phyloP scores from a whole-genome alignment of 2,888 invertebrate species.

The Uropetala carovei region DNA sequence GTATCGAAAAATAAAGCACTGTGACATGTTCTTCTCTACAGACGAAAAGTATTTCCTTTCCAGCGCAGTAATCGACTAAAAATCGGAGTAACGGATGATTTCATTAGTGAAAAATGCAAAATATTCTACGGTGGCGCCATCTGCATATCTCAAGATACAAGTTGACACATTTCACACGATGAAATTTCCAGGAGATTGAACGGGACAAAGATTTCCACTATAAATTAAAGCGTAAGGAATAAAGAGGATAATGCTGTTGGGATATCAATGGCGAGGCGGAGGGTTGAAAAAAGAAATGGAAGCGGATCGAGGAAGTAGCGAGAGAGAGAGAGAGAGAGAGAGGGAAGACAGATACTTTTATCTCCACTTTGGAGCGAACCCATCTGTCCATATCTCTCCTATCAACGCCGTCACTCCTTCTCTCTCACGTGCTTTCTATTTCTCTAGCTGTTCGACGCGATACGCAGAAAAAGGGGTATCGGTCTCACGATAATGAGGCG shows the following conservation, averaged over 20 bases:
- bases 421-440: neutral
- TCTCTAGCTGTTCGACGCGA: neutral
- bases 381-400: neutral
- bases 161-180: too few species aligned
- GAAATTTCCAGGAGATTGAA: neutral
- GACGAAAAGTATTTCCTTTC: too few species aligned
- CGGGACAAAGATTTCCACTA: neutral
- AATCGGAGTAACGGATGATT: too few species aligned
- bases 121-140: too few species aligned
- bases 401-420: neutral
- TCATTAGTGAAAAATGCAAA: too few species aligned
- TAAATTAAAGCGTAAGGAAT: neutral
- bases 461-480: neutral
- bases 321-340: neutral
- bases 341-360: too few species aligned
- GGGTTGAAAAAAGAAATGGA: neutral
- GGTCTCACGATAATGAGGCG: neutral
- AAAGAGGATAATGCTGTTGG: neutral
- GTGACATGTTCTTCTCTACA: too few species aligned
- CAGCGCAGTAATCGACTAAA: too few species aligned
- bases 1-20: too few species aligned
- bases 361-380: neutral
- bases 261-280: neutral
- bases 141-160: too few species aligned
- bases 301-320: neutral